These are phyloP conservation scores for Sacculina carcini DNA, from an alignment of 2,888 invertebrate genomes.

Conservation along the genomic window DNA sequence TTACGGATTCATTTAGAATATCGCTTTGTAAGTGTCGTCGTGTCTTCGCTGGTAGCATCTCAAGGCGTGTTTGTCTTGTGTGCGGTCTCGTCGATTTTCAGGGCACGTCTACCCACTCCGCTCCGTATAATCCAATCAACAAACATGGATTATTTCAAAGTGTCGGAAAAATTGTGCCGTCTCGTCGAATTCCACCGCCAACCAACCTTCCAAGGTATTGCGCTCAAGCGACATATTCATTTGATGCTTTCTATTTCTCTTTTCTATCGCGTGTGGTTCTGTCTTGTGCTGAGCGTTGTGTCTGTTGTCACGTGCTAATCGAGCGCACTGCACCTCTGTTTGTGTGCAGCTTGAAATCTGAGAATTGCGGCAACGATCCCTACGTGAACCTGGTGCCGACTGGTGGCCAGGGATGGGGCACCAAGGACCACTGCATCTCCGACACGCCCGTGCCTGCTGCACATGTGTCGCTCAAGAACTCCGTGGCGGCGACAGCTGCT, in stretches of 20 bases:
- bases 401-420: constrained; percentile 52
- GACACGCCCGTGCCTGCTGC: neutral
- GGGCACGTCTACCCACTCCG: constrained; percentile 67
- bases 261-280: no score
- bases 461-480: neutral
- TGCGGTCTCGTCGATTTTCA: constrained; percentile 19
- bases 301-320: no score
- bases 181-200: constrained; percentile 72
- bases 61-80: no score
- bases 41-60: no score
- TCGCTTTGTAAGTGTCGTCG: no score
- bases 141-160: constrained; percentile 99
- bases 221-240: neutral
- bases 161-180: constrained; percentile 95
- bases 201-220: constrained; percentile 57
- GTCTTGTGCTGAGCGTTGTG: no score
- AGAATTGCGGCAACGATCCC: constrained; percentile 52
- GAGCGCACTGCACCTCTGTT: no score
- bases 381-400: constrained; percentile 48
- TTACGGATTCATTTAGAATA: constrained; percentile 6
- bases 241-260: neutral
- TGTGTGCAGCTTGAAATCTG: constrained; percentile 94
- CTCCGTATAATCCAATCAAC: constrained; percentile 66
- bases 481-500: constrained; percentile 27
- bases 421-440: constrained; percentile 7